Evolutionary conservation across 2,113 vertebrate species (phyloP), one percentile per base, ranked within the genome.

Genomic region (Zosterops pallidus): DNA sequence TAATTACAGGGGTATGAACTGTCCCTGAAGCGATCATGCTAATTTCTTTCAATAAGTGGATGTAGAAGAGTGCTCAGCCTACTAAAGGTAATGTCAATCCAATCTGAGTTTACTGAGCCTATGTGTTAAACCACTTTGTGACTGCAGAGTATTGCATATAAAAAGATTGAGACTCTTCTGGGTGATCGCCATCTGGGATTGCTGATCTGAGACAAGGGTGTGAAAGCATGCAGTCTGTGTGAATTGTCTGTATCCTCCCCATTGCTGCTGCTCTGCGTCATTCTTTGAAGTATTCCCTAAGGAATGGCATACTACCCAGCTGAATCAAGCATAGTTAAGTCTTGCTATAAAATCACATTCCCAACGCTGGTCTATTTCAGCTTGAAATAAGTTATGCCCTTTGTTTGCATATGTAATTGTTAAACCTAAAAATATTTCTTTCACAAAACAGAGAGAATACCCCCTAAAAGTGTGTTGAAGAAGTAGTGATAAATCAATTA

Each of bases 281-380:
- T 83, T 86, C 94, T 97, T 96, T 97, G 97, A 98, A 97, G 94
- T 75, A 81, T 90, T 96, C 96, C 96, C 97, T 62, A 3, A 84
- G 87, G 96, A 97, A 86, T 24, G 56, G 70, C 91, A 42, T 14
- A 26, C 42, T 72, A 94, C 46, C 69, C 91, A 77, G 63, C 50
- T 96, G 87, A 96, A 97, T 86, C 85, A 87, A 96, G 94, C 64
- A 76, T 50, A 78, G 75, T 83, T 81, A 95, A 95, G 85, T 56
- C 70, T 92, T 94, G 94, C 93, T 74, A 29, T 65, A 81, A 89
- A 64, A 95, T 86, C 92, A 56, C 29, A 71, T 93, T 96, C 96
- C 91, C 50, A 59, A 95, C 92, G 83, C 62, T 65, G 68, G 89
- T 81, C 75, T 89, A 49, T 83, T 97, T 94, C 82, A 86, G 75